Evolutionary conservation across 2,888 invertebrate genomes (phyloP).

Genomic region (Lasioglossum morio): DNA sequence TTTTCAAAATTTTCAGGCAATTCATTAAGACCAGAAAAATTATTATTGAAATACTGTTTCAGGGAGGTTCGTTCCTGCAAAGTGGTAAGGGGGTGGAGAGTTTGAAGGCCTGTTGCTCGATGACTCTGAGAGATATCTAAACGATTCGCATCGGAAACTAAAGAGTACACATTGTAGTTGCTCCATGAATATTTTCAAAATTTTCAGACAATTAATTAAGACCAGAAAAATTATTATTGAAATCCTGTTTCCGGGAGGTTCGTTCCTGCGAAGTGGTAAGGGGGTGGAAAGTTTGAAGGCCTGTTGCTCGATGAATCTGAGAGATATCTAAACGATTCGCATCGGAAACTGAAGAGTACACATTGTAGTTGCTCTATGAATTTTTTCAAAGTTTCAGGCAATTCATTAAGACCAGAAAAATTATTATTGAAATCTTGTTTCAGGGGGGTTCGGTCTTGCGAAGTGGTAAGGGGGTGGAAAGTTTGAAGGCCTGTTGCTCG

Average conservation of each 20-base stretch:
- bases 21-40: background rate
- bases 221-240: background rate
- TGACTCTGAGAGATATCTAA: background rate
- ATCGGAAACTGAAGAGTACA: background rate
- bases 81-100: background rate
- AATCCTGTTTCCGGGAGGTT: background rate
- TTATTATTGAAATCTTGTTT: background rate
- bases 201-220: background rate
- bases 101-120: background rate
- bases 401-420: background rate
- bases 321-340: background rate
- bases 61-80: rapidly evolving
- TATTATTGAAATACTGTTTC: background rate
- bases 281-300: background rate
- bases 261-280: too few species aligned
- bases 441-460: background rate
- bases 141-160: background rate
- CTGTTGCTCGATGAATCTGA: background rate
- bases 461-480: background rate
- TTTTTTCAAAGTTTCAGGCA: background rate
- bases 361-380: background rate
- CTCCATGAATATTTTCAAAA: background rate
- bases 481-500: background rate
- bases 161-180: background rate
- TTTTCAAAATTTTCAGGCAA: background rate